These are phyloP conservation scores for Perccottus glenii DNA, from an alignment of 2,113 vertebrate species.

Conservation along the genomic window DNA sequence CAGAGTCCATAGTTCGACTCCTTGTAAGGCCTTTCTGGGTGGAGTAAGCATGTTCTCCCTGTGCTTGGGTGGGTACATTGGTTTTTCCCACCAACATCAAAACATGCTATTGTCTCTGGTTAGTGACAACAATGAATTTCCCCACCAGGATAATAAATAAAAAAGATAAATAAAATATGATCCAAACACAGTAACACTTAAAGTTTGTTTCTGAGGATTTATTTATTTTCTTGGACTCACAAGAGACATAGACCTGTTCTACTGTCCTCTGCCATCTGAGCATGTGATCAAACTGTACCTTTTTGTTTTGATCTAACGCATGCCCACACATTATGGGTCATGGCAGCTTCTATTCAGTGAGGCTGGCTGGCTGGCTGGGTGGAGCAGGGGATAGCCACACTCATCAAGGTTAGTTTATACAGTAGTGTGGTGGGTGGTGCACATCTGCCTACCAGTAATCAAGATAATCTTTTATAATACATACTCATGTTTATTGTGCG, in stretches of 20 bases:
- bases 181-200: too few relatives aligned
- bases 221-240: too few relatives aligned
- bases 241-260: slow-evolving; percentile 12
- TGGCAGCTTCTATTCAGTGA: slow-evolving; percentile 20
- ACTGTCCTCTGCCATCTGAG: slow-evolving; percentile 17
- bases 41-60: too few relatives aligned
- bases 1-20: too few relatives aligned
- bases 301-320: background rate
- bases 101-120: too few relatives aligned
- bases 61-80: too few relatives aligned
- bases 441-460: slow-evolving; percentile 50
- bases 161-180: too few relatives aligned
- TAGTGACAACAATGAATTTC: too few relatives aligned
- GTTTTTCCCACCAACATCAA: too few relatives aligned
- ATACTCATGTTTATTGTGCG: slow-evolving; percentile 2
- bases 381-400: slow-evolving; percentile 48
- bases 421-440: slow-evolving; percentile 46
- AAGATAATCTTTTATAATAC: slow-evolving; percentile 7
- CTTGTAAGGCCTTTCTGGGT: too few relatives aligned
- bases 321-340: slow-evolving; percentile 13
- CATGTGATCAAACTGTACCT: background rate
- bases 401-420: slow-evolving; percentile 48
- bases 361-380: slow-evolving; percentile 53
- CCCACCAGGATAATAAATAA: too few relatives aligned
- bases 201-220: too few relatives aligned